Percentiles rank a stretch among this genome's conserved stretches.
Evolutionary conservation across 2,797 vertebrate genomes (phyloP).

Genomic region (Moxostoma hubbsi): DNA sequence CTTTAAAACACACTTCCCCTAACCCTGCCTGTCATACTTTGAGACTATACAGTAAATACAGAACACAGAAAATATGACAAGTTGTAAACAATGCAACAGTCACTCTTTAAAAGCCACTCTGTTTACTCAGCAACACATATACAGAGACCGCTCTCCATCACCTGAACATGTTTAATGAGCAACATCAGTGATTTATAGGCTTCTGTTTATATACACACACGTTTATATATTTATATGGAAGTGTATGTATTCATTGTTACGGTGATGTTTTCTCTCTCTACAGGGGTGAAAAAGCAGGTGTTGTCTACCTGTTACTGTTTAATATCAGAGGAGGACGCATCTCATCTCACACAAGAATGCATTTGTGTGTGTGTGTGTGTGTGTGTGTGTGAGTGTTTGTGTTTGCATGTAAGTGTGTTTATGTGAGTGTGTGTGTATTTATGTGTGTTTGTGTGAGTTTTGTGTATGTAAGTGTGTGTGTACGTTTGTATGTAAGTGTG

Average conservation of each 20-base stretch:
- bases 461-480: neutral
- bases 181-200: neutral
- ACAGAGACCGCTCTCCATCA: too few relatives aligned
- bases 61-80: slow-evolving; percentile 11
- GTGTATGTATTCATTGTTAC: slow-evolving; percentile 4
- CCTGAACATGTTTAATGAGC: slow-evolving; percentile 15
- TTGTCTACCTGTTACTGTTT: slow-evolving; percentile 37
- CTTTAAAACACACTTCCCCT: neutral
- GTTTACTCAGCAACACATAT: neutral
- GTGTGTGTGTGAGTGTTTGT: too few relatives aligned
- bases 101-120: neutral
- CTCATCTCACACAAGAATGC: slow-evolving; percentile 18
- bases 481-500: too few relatives aligned
- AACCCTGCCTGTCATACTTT: neutral
- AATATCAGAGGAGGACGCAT: slow-evolving; percentile 8
- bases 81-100: neutral
- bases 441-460: neutral
- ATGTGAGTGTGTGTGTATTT: too few relatives aligned
- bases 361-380: neutral
- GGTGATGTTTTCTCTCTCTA: slow-evolving; percentile 26
- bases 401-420: too few relatives aligned
- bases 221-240: neutral
- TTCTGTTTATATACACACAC: neutral
- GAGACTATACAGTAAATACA: slow-evolving; percentile 4
- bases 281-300: slow-evolving; percentile 41